These are phyloP conservation scores for Rhegmatorhina hoffmannsi DNA, from an alignment of 2,113 vertebrate species.

Conservation along the genomic window DNA sequence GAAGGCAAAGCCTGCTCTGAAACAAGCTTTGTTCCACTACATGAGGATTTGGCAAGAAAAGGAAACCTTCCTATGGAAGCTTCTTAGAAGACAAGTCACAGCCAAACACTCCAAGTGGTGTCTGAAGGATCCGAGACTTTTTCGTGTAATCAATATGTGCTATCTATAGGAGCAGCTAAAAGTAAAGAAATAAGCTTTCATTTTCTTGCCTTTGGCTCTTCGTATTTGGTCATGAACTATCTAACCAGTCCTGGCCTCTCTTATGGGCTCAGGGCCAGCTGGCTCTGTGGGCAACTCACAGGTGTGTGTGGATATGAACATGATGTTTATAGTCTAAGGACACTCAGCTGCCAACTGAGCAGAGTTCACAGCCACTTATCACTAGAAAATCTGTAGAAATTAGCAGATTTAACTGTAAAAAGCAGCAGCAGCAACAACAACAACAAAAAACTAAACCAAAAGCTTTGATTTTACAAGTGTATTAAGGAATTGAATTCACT, in stretches of 20 bases:
- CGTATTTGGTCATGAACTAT: not conserved
- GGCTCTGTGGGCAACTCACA: not conserved
- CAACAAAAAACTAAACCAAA: not conserved
- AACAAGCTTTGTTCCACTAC: not conserved
- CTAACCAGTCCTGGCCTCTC: not conserved
- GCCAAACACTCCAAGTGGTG: not conserved
- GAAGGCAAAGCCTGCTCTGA: not conserved
- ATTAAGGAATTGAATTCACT: not conserved
- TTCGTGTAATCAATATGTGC: not conserved
- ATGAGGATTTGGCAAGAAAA: not conserved
- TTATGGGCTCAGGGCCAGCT: not conserved
- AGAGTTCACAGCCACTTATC: not conserved
- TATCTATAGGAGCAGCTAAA: not conserved
- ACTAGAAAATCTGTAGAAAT: not conserved
- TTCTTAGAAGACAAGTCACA: not conserved
- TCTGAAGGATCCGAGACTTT: not conserved
- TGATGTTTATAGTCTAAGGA: not conserved
- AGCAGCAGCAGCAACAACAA: not conserved
- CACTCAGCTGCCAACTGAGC: not conserved
- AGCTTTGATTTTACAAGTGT: not conserved
- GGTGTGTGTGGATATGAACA: not conserved
- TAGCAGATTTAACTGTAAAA: not conserved
- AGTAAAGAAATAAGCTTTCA: not conserved
- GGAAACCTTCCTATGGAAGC: not conserved
- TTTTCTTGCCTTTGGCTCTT: not conserved